Conservation (phyloP, 2,113 vertebrate genomes). For the Phyllopteryx taeniolatus region DNA sequence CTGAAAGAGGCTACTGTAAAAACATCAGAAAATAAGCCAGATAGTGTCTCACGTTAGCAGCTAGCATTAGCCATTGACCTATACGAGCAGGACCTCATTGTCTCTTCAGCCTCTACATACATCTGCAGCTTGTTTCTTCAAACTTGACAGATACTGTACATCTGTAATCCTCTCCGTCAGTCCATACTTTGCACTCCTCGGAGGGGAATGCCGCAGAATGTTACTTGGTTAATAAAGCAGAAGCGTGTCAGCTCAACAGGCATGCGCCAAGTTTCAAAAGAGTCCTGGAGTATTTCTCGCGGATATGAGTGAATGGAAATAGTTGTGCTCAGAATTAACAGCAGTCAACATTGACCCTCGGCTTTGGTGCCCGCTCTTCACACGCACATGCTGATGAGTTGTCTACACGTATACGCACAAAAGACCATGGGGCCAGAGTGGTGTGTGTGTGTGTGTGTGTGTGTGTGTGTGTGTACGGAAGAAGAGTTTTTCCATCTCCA, state of each 20-base stretch:
- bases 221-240: constrained; percentile 11
- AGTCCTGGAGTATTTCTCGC: constrained; percentile 47
- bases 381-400: constrained; percentile 49
- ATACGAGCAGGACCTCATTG: no score
- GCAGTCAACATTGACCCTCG: constrained; percentile 16
- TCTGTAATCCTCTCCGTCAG: not conserved
- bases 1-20: no score
- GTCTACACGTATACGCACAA: constrained; percentile 12
- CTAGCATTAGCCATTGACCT: no score
- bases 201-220: not conserved
- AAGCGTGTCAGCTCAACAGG: constrained; percentile 11
- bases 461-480: constrained; percentile 10
- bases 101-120: not conserved
- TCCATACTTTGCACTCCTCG: not conserved
- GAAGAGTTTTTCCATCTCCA: constrained; percentile 24
- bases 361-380: constrained; percentile 33
- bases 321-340: constrained; percentile 31
- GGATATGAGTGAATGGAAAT: constrained; percentile 45
- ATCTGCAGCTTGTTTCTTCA: constrained; percentile 1
- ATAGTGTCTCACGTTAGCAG: no score
- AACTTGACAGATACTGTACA: not conserved
- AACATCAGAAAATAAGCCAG: no score
- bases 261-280: constrained; percentile 41
- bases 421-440: not conserved
- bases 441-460: constrained; percentile 2